Percentiles rank a stretch among this genome's conserved stretches.
These are phyloP conservation scores for Triplophysa dalaica DNA, from an alignment of 2,113 vertebrate genomes.

Conservation along the genomic window DNA sequence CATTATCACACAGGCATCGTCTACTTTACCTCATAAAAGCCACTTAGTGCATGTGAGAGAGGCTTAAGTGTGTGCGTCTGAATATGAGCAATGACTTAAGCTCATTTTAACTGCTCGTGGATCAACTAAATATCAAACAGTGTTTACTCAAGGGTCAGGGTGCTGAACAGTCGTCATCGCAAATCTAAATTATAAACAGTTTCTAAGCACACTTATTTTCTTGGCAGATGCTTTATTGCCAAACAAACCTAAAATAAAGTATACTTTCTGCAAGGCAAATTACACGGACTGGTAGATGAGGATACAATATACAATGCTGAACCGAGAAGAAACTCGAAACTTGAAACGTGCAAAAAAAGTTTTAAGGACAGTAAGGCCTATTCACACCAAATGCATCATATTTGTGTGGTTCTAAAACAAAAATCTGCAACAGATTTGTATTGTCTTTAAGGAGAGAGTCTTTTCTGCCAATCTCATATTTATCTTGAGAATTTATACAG, in stretches of 20 bases:
- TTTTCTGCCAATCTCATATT: too few relatives aligned
- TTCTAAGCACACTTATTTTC: background rate
- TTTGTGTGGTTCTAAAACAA: too few relatives aligned
- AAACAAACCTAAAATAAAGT: constrained; percentile 4
- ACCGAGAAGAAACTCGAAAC: too few relatives aligned
- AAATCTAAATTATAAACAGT: background rate
- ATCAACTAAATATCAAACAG: constrained; percentile 1
- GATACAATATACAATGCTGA: background rate
- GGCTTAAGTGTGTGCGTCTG: constrained; percentile 10
- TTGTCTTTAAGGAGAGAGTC: too few relatives aligned
- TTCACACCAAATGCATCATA: too few relatives aligned
- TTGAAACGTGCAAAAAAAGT: too few relatives aligned
- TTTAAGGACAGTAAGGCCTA: too few relatives aligned
- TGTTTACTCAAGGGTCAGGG: background rate
- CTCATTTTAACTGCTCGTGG: background rate
- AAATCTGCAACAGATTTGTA: too few relatives aligned
- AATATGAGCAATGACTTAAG: background rate
- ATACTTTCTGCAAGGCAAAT: background rate
- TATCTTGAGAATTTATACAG: too few relatives aligned
- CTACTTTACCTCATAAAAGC: constrained; percentile 21
- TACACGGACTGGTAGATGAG: background rate
- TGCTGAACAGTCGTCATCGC: background rate
- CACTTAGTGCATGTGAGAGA: background rate
- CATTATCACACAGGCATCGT: constrained; percentile 1
- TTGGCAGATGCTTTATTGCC: constrained; percentile 4